These are phyloP conservation scores for Sialis fuliginosa DNA, from an alignment of 2,888 invertebrate genomes.

Conservation along the genomic window DNA sequence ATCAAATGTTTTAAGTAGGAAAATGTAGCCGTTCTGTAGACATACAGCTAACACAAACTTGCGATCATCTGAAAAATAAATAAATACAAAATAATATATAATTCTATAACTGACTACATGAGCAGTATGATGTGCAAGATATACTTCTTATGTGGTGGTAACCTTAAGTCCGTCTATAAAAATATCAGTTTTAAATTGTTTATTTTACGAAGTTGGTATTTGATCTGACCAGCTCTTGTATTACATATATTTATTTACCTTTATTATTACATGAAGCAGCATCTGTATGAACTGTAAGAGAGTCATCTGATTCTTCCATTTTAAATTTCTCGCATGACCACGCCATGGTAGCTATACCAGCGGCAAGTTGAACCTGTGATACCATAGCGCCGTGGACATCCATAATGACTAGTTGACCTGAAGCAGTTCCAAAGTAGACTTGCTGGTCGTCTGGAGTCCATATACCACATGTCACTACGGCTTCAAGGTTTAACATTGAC, in stretches of 20 bases:
- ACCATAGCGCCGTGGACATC: conserved; percentile 94
- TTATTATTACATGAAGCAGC: too few species aligned
- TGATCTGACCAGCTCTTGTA: too few species aligned
- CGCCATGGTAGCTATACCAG: conserved; percentile 79
- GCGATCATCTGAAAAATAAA: conserved; percentile 31
- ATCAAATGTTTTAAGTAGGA: conserved; percentile 78
- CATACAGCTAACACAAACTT: conserved; percentile 73
- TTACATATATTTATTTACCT: too few species aligned
- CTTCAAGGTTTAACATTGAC: conserved; percentile 86
- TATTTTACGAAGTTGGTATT: too few species aligned
- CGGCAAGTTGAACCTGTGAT: conserved; percentile 75
- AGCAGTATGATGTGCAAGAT: too few species aligned
- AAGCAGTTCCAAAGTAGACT: conserved; percentile 90
- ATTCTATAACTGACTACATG: too few species aligned
- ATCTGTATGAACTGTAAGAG: too few species aligned
- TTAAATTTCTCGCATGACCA: conserved; percentile 98
- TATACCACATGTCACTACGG: conserved; percentile 87
- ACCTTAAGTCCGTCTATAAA: too few species aligned
- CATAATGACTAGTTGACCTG: conserved; percentile 91
- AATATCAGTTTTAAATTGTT: too few species aligned
- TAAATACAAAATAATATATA: too few species aligned
- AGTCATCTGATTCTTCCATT: conserved; percentile 84
- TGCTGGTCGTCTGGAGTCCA: conserved; percentile 98
- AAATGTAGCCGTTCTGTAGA: conserved; percentile 77
- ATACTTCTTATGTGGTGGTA: too few species aligned